Percentiles rank a stretch among this genome's conserved stretches.
Evolutionary conservation across 2,113 vertebrate genomes (phyloP).

Genomic region (Serilophus lunatus): DNA sequence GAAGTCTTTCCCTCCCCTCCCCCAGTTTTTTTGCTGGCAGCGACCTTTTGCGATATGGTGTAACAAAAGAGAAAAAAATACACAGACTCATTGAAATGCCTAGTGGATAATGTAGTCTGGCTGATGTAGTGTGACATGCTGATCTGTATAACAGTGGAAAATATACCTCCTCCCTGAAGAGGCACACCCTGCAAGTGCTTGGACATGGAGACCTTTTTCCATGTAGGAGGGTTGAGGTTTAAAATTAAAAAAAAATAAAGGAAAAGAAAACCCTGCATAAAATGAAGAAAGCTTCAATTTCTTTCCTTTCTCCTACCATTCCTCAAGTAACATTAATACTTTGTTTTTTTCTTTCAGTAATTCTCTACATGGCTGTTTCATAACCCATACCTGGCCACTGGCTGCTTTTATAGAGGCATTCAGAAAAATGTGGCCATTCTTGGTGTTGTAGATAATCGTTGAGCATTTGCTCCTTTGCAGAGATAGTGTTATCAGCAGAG

Average conservation of each 20-base stretch:
- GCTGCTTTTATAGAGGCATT: background rate
- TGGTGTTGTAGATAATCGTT: background rate
- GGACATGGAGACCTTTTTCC: background rate
- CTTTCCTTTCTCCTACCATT: background rate
- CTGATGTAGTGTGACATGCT: background rate
- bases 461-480: background rate
- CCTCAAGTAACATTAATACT: background rate
- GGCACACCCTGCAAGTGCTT: background rate
- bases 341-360: background rate
- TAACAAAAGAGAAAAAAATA: background rate
- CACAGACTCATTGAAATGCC: background rate
- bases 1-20: background rate
- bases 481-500: conserved; percentile 22
- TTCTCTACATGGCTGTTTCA: background rate
- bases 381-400: background rate
- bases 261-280: background rate
- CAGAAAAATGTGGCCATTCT: conserved; percentile 9
- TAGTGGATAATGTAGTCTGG: background rate
- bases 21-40: background rate
- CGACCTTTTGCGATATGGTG: background rate
- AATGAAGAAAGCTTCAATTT: background rate
- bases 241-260: background rate
- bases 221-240: background rate
- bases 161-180: background rate
- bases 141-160: background rate